A percentile compares a stretch with the other conserved stretches of the same genome.
Evolutionary conservation across 2,888 invertebrate genomes (phyloP).

Genomic region (Macrophya alboannulata): DNA sequence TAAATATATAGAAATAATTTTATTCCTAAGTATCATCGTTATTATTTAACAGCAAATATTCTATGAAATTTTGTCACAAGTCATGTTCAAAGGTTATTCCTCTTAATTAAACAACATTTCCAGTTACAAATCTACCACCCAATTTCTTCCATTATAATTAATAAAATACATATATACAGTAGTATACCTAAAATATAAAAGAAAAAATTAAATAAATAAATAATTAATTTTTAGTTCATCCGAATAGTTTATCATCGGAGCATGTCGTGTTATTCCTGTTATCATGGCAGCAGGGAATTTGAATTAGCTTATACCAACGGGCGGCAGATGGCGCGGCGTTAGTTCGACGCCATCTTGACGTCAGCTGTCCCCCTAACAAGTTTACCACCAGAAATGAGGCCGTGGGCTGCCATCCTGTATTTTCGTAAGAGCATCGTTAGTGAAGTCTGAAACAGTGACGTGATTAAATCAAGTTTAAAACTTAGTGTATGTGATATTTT

Average conservation of each 20-base stretch:
- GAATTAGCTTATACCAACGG: neutral
- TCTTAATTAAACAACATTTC: constrained; percentile 1
- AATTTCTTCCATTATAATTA: neutral
- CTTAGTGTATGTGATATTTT: neutral
- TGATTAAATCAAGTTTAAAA: constrained; percentile 7
- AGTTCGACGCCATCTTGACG: constrained; percentile 33
- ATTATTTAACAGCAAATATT: neutral
- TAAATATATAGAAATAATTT: neutral
- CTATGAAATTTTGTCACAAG: constrained; percentile 6
- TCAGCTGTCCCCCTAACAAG: constrained; percentile 49
- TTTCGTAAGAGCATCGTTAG: constrained; percentile 29
- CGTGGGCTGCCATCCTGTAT: constrained; percentile 37
- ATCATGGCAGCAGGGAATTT: neutral
- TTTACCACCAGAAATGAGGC: constrained; percentile 8
- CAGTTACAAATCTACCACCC: neutral
- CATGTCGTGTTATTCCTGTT: neutral
- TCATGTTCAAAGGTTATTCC: constrained; percentile 7
- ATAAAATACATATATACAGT: too few relatives aligned
- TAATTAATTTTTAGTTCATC: neutral
- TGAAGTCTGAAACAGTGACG: constrained; percentile 29
- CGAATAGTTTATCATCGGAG: neutral
- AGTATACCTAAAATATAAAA: neutral
- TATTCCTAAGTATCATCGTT: neutral
- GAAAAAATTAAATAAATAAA: neutral
- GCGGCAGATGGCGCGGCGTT: neutral